Percentiles rank a stretch among this genome's conserved stretches.
Conservation (phyloP, 2,888 invertebrate species). For the Sarcophaga caerulescens region DNA sequence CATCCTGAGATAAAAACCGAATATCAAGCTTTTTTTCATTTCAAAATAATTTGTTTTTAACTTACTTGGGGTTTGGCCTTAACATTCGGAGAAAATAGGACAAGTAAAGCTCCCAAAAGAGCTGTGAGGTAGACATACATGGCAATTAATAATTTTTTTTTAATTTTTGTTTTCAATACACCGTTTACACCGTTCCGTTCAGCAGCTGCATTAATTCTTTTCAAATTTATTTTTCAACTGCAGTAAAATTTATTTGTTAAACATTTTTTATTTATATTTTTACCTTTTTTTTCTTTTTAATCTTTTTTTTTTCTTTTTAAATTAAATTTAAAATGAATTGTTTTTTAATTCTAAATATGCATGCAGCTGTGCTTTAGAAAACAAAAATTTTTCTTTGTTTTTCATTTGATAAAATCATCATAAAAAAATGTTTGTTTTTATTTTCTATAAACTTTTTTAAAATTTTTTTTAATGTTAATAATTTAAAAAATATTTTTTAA, state of each 20-base stretch:
- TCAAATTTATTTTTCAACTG: slow-evolving; percentile 7
- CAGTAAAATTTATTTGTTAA: neutral
- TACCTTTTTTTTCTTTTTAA: neutral
- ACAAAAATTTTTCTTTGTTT: neutral
- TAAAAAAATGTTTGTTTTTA: too few species aligned
- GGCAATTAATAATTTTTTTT: neutral
- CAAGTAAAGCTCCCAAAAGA: neutral
- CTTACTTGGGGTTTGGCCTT: slow-evolving; percentile 44
- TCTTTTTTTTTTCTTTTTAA: neutral
- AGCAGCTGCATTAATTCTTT: slow-evolving; percentile 9
- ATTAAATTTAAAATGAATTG: neutral
- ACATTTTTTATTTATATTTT: slow-evolving; percentile 9
- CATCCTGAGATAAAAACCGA: neutral
- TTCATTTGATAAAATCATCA: neutral
- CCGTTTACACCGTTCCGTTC: neutral
- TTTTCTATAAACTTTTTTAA: too few species aligned
- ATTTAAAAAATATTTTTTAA: too few species aligned
- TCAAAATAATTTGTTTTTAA: neutral
- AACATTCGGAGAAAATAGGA: neutral
- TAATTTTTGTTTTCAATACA: neutral
- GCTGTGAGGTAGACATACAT: neutral
- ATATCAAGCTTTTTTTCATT: neutral
- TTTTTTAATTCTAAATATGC: neutral
- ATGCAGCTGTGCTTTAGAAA: slow-evolving; percentile 11
- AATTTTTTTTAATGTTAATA: too few species aligned